Conservation (phyloP, 1,140 invertebrate species). For the Drosophila paulistorum region DNA sequence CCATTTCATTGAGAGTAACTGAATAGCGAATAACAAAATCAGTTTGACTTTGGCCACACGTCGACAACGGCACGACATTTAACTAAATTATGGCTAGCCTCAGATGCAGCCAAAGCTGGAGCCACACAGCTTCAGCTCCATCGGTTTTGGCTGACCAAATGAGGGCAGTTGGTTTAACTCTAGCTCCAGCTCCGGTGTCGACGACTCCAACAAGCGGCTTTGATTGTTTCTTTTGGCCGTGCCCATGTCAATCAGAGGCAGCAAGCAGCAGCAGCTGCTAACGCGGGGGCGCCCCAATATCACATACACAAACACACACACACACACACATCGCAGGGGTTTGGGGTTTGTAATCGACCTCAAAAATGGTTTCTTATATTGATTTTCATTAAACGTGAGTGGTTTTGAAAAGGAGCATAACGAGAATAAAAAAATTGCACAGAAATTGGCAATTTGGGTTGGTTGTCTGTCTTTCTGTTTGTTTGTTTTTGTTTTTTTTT, state of each 20-base stretch:
- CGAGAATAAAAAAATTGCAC: constrained; percentile 28
- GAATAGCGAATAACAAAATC: constrained; percentile 26
- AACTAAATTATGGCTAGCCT: constrained; percentile 61
- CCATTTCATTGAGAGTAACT: neutral
- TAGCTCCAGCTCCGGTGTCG: constrained; percentile 23
- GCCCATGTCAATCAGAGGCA: constrained; percentile 66
- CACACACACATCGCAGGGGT: constrained; percentile 33
- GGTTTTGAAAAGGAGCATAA: constrained; percentile 64
- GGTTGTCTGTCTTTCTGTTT: constrained; percentile 41
- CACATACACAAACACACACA: neutral
- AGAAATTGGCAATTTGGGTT: constrained; percentile 55
- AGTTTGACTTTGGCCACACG: constrained; percentile 37
- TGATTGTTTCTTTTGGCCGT: constrained; percentile 62
- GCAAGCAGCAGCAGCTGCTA: constrained; percentile 13
- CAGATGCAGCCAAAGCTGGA: neutral
- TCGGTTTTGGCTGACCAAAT: constrained; percentile 51
- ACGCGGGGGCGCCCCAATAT: constrained; percentile 36
- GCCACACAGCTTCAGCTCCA: neutral
- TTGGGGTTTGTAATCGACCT: constrained; percentile 41
- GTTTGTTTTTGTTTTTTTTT: constrained; percentile 35
- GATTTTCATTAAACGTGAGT: constrained; percentile 76
- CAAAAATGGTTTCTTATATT: constrained; percentile 55
- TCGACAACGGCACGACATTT: constrained; percentile 68
- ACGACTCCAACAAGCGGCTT: constrained; percentile 41
- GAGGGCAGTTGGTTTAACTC: constrained; percentile 52